Percentiles rank a stretch among this genome's conserved stretches.
phyloP scores from a whole-genome alignment of 37 sponge, comb jelly and placozoan species.

The Bolinopsis microptera region DNA sequence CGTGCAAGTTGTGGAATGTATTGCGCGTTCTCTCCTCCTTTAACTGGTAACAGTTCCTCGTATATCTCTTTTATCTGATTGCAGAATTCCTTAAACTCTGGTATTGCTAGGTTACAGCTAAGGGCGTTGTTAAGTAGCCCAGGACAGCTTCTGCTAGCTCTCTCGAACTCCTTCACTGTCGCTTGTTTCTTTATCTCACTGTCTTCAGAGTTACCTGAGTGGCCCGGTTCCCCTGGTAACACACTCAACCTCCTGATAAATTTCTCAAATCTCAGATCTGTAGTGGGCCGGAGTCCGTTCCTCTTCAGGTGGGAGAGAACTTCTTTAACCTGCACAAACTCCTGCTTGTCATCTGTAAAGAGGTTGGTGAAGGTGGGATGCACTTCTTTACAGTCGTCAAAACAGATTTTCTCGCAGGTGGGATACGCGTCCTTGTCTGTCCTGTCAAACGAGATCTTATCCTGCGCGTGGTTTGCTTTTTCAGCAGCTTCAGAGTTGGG shows the following conservation, averaged over 20 bases:
- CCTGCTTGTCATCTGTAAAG: neutral
- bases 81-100: slow-evolving; percentile 4
- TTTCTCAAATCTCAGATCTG: neutral
- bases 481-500: neutral
- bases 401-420: neutral
- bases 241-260: neutral
- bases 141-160: neutral
- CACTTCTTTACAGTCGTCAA: neutral
- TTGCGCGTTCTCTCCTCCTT: slow-evolving; percentile 66
- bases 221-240: too few species aligned
- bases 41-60: neutral
- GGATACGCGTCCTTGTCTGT: too few species aligned
- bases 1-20: slow-evolving; percentile 80
- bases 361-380: neutral
- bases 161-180: neutral
- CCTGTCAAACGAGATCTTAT: neutral
- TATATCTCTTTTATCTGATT: neutral
- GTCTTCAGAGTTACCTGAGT: neutral
- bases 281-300: neutral
- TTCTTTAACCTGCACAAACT: neutral
- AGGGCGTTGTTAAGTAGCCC: neutral
- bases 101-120: neutral
- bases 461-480: too few species aligned
- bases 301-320: slow-evolving; percentile 12
- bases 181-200: neutral